phyloP scores from a whole-genome alignment of 2,888 invertebrate species.

The Leucophenga maculata region DNA sequence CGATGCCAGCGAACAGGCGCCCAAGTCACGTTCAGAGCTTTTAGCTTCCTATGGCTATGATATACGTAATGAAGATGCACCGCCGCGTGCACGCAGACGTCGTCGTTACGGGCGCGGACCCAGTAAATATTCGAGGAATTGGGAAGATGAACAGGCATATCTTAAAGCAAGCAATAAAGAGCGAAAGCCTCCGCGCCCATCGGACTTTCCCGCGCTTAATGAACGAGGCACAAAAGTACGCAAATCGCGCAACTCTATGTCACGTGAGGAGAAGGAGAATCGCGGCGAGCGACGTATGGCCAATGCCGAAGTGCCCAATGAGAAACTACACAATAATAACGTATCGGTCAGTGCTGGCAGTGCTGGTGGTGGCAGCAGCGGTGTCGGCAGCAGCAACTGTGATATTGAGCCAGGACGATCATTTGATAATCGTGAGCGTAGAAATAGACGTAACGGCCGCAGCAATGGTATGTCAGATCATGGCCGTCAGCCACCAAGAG shows the following conservation, averaged over 20 bases:
- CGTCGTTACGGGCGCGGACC: slow-evolving; percentile 92
- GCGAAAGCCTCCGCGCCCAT: slow-evolving; percentile 73
- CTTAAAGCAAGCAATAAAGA: slow-evolving; percentile 74
- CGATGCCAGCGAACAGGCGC: slow-evolving; percentile 76
- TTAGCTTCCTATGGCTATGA: slow-evolving; percentile 78
- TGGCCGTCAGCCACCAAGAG: slow-evolving; percentile 65
- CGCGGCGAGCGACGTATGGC: slow-evolving; percentile 57
- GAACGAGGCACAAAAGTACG: slow-evolving; percentile 52
- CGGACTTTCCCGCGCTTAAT: slow-evolving; percentile 76
- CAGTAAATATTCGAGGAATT: slow-evolving; percentile 91
- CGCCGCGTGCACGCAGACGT: slow-evolving; percentile 88
- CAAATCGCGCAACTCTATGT: slow-evolving; percentile 51
- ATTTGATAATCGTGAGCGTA: slow-evolving; percentile 39
- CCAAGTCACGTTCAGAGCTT: slow-evolving; percentile 61
- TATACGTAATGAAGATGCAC: slow-evolving; percentile 92
- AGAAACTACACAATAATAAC: slow-evolving; percentile 22
- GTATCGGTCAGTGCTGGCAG: slow-evolving; percentile 22
- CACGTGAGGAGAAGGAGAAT: slow-evolving; percentile 70
- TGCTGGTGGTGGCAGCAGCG: slow-evolving; percentile 4
- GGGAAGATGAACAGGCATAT: slow-evolving; percentile 95
- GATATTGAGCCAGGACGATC: slow-evolving; percentile 13
- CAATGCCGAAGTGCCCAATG: slow-evolving; percentile 20
- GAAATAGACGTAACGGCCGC: slow-evolving; percentile 49
- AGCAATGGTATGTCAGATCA: slow-evolving; percentile 39
- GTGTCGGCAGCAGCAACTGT: slow-evolving; percentile 30